These are phyloP conservation scores for Conchocele bisecta DNA, from an alignment of 2,888 invertebrate species.

Conservation along the genomic window DNA sequence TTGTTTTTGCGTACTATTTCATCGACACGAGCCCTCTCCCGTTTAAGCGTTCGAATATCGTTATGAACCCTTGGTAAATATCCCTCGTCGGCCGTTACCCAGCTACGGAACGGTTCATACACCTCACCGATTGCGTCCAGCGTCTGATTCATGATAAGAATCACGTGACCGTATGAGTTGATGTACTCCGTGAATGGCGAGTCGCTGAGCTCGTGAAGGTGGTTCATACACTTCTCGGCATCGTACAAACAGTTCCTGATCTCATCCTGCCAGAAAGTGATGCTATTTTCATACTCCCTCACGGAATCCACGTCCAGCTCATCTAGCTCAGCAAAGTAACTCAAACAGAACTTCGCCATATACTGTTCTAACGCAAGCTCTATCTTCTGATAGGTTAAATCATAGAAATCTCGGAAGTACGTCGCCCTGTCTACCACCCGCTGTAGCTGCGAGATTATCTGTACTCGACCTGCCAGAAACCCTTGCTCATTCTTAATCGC, in stretches of 20 bases:
- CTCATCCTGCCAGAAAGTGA: constrained; percentile 66
- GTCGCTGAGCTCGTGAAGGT: constrained; percentile 39
- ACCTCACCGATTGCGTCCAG: constrained; percentile 66
- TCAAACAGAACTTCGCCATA: constrained; percentile 71
- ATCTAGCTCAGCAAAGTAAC: constrained; percentile 69
- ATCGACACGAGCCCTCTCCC: constrained; percentile 57
- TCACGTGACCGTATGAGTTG: constrained; percentile 63
- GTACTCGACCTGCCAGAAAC: constrained; percentile 37
- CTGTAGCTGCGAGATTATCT: constrained; percentile 46
- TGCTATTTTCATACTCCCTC: constrained; percentile 73
- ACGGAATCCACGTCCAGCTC: constrained; percentile 64
- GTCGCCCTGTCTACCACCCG: constrained; percentile 50
- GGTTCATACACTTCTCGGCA: constrained; percentile 52
- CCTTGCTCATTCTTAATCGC: constrained; percentile 47
- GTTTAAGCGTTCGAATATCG: constrained; percentile 63
- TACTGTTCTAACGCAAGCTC: constrained; percentile 47
- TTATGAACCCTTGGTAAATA: constrained; percentile 71
- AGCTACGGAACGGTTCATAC: constrained; percentile 70
- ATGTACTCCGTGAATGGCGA: constrained; percentile 63
- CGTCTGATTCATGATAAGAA: constrained; percentile 69
- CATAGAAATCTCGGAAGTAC: constrained; percentile 45
- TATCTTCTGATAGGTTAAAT: constrained; percentile 34
- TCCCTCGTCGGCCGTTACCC: constrained; percentile 75
- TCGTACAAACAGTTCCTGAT: constrained; percentile 52
- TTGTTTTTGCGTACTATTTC: constrained; percentile 59